These are phyloP conservation scores for Hyposoter didymator DNA, from an alignment of 2,888 invertebrate species.

Conservation along the genomic window DNA sequence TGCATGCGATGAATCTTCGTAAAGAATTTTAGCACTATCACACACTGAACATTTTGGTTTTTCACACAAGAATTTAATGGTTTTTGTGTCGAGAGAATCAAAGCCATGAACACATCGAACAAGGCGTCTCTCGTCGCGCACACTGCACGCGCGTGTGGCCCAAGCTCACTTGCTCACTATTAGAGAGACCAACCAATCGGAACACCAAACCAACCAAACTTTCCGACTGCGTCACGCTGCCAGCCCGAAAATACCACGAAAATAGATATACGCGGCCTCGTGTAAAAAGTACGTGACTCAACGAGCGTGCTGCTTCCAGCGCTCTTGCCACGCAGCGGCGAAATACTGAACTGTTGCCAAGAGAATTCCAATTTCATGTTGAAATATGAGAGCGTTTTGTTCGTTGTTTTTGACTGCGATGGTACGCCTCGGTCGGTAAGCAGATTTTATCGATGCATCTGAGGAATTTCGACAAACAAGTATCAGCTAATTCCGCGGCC, in stretches of 20 bases:
- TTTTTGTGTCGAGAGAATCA: conserved; percentile 9
- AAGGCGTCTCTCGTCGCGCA: conserved; percentile 12
- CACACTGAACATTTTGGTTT: conserved; percentile 20
- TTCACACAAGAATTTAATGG: conserved; percentile 4
- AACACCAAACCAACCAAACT: conserved; percentile 9
- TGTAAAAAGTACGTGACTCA: conserved; percentile 17
- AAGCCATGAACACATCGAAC: conserved; percentile 5
- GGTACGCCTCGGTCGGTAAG: too few species aligned
- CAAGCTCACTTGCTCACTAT: neutral
- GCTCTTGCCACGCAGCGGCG: neutral
- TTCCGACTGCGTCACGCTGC: conserved; percentile 1
- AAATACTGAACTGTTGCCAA: neutral
- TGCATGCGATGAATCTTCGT: conserved; percentile 45
- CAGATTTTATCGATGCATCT: too few species aligned
- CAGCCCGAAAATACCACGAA: neutral
- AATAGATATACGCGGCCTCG: conserved; percentile 13
- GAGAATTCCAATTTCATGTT: neutral
- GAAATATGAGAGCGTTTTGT: neutral
- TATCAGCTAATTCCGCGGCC: too few species aligned
- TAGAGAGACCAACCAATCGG: conserved; percentile 11
- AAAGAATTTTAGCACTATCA: conserved; percentile 36
- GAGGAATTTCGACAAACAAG: too few species aligned
- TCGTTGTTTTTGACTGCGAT: too few species aligned
- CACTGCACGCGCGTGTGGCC: neutral
- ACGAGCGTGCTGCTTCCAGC: neutral